Conservation (phyloP, 1,140 invertebrate genomes). For the Musca vetustissima region DNA sequence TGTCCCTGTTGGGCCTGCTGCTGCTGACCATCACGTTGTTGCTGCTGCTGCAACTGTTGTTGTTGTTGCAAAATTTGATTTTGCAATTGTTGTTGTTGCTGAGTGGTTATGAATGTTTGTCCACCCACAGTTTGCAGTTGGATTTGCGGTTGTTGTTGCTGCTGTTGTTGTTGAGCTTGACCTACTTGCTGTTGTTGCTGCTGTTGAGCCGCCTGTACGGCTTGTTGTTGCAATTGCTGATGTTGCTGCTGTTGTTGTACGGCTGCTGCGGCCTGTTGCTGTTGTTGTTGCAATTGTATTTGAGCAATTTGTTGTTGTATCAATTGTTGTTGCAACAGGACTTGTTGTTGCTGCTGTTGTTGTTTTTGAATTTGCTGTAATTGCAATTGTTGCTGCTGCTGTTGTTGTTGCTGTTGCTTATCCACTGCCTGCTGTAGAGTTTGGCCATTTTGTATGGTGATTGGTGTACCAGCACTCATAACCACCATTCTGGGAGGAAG, state of each 20-base stretch:
- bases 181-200: conserved; percentile 37
- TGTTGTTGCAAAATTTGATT: conserved; percentile 29
- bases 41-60: conserved; percentile 32
- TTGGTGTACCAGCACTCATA: conserved; percentile 52
- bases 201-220: conserved; percentile 32
- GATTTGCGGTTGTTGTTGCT: conserved; percentile 46
- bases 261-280: conserved; percentile 33
- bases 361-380: conserved; percentile 29
- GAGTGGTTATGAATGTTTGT: conserved; percentile 52
- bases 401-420: conserved; percentile 41
- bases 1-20: conserved; percentile 46
- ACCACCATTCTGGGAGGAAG: conserved; percentile 51
- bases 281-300: conserved; percentile 45
- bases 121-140: conserved; percentile 38
- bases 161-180: conserved; percentile 39
- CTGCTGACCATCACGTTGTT: conserved; percentile 43
- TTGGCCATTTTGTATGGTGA: conserved; percentile 51
- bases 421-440: conserved; percentile 42
- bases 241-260: conserved; percentile 48
- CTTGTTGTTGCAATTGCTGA: conserved; percentile 39
- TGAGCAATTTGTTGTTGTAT: conserved; percentile 33
- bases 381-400: conserved; percentile 36
- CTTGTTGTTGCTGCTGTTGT: conserved; percentile 32
- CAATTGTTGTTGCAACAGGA: conserved; percentile 31
- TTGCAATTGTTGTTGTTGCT: conserved; percentile 31